Base-by-base conservation (phyloP, 2,888 invertebrate species). In the Kryphioiulus occultus region DNA sequence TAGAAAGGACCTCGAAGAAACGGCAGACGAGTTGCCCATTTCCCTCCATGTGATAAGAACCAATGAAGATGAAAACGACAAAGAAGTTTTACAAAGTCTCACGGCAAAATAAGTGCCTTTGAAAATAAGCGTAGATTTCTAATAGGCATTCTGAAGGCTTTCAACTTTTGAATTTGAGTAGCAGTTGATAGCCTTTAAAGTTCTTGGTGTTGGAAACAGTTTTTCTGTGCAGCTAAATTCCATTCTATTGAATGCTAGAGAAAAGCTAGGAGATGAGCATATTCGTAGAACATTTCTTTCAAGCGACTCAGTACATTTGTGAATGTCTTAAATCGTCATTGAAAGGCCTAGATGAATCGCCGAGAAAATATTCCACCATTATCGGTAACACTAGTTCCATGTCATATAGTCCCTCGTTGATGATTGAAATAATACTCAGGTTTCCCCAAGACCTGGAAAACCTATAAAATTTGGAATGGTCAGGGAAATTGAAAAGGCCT, bases 1-100 rank as follows among this genome's bases (percentile, higher is more conserved):
- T 17, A 95, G 95, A 92, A 95, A 95, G 89, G 96, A 97, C 85
- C 86, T 86, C 4, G n/a, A 32, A 59, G 59, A 86, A 26, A 22
- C 83, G 5, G 83, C 83, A 5, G 83, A 83, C 7, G 83, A 83
- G 19, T 39, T 83, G 19, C 83, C 83, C 7, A 83, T 35, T 32
- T 83, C 83, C 32, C 83, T 35, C 32, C 83, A 83, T 83, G 32
- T 83, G 17, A 83, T 39, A 15, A 83, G 39, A 83, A 35, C 39
- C 32, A 83, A 83, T n/a, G 83, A 83, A 32, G 83, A 83, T 39
- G 83, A 83, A 0, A 32, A 83, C 17, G 39, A 83, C n/a, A 83
- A 83, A 39, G 83, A 83, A 83, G 83, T 83, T 32, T 83, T 83
- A 83, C 35, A 83, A 83, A 35, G 15, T 83, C 39, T 83, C 10